These are phyloP conservation scores for Prosapia bicincta DNA, from an alignment of 2,888 invertebrate genomes.

Conservation along the genomic window DNA sequence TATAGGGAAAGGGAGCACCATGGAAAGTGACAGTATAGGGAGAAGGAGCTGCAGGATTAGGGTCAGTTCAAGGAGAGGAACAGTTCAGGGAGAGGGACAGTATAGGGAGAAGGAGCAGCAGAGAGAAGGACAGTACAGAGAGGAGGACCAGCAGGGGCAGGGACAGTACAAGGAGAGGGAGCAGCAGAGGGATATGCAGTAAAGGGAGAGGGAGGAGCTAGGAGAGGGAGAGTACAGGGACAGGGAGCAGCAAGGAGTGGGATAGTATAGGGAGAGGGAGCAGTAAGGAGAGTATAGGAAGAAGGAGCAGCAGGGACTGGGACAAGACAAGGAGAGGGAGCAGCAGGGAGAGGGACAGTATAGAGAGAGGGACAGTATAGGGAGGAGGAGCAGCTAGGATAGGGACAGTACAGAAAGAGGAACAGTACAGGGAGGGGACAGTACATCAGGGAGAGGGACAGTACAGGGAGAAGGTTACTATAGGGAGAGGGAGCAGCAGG, in stretches of 20 bases:
- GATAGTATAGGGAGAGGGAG: background rate
- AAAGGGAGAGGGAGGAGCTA: too few relatives aligned
- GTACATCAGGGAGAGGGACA: too few relatives aligned
- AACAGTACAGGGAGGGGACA: too few relatives aligned
- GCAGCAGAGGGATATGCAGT: background rate
- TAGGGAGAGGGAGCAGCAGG: background rate
- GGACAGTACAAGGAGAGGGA: too few relatives aligned
- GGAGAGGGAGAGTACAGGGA: background rate
- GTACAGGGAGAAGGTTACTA: background rate
- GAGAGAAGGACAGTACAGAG: background rate
- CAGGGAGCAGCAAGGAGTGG: background rate
- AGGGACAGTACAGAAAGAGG: too few relatives aligned
- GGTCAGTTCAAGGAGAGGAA: background rate
- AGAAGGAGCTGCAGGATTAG: background rate
- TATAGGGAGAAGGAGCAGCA: background rate
- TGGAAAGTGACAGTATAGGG: background rate
- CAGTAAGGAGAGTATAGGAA: background rate
- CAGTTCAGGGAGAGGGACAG: too few relatives aligned
- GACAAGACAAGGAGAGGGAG: too few relatives aligned
- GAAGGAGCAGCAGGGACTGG: background rate
- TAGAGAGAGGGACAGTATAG: too few relatives aligned
- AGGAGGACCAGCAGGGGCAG: background rate
- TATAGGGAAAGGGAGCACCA: background rate
- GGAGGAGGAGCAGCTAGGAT: too few relatives aligned
- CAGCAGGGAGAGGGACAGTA: too few relatives aligned